Base-by-base conservation (phyloP, 1,140 invertebrate species). In the Hermetia illucens region DNA sequence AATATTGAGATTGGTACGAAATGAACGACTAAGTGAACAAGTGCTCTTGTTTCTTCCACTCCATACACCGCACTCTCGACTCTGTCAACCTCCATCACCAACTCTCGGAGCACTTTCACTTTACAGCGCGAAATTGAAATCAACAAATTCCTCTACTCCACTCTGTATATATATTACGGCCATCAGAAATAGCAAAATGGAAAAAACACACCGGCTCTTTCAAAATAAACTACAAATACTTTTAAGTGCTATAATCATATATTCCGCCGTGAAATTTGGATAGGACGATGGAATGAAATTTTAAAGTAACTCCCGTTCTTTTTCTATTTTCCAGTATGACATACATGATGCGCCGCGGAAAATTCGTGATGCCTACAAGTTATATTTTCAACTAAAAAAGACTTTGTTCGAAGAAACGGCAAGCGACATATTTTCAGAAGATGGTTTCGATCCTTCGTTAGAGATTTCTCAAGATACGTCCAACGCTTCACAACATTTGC, bases 371-470 rank as follows among this genome's bases (percentile, higher is more conserved):
- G 77, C 82, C 0, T 88, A 89, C 46, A 81, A 80, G 60, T 76
- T 72, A 45, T 87, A 88, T 57, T 85, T 79, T 64, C 70, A 78
- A 45, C 50, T 85, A 2, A 87, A 86, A 65, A 80, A 77, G 20
- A 62, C 65, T 31, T 72, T 72, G 30, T 63, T 85, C 21, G 77
- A 82, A 51, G 71, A 77, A 45, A 77, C 75, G 5, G 60, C 83
- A n/a, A 61, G 56, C 19, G 69, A 72, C 47, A 49, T 52, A 8
- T 54, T 63, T 25, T 50, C 63, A 35, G 63, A 65, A 44, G 52
- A 62, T 32, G 45, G 55, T 9, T 51, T 56, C 19, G 50, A 55
- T 43, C n/a, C n/a, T n/a, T 58, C 65, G 5, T 53, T 63, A 13
- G 55, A 59, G 46, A 57, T 54, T 41, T 54, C 57, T 1, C 49